A percentile compares a stretch with the other conserved stretches of the same genome.
Conservation (phyloP, 2,113 vertebrate species). For the Calidris pygmaea region DNA sequence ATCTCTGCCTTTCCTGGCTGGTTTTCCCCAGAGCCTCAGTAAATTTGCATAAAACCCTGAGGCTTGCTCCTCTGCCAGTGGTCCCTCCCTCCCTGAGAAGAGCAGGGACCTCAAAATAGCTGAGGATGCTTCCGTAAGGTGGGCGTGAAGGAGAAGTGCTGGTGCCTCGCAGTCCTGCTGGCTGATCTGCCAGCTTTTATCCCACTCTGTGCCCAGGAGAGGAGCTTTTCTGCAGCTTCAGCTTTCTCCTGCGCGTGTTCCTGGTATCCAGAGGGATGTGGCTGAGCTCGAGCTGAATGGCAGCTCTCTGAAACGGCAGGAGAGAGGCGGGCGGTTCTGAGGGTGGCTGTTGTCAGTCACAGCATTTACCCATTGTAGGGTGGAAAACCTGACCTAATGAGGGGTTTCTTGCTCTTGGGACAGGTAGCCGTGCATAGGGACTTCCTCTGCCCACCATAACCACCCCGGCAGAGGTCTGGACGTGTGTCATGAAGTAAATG, state of each 20-base stretch:
- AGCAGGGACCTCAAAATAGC: not conserved
- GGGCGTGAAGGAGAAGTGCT: not conserved
- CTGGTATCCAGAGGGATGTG: not conserved
- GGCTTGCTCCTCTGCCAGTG: not conserved
- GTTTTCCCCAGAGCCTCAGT: not conserved
- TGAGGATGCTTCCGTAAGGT: not conserved
- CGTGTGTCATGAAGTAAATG: no score
- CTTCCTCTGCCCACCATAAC: not conserved
- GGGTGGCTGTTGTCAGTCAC: not conserved
- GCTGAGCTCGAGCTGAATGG: not conserved
- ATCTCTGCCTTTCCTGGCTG: not conserved
- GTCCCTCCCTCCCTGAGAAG: not conserved
- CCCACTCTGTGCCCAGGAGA: not conserved
- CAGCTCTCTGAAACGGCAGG: not conserved
- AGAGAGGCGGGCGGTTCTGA: not conserved
- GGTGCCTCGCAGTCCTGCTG: not conserved
- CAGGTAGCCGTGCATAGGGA: not conserved
- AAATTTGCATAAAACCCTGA: not conserved
- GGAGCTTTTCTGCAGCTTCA: slow-evolving; percentile 3
- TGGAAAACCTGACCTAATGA: not conserved
- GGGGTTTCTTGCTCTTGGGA: not conserved
- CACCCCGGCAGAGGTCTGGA: not conserved
- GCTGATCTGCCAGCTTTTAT: not conserved
- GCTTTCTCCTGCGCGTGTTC: not conserved
- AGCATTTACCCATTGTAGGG: not conserved